Evolutionary conservation across 2,797 vertebrate species (phyloP).

Genomic region (Toxotes lorentzi): DNA sequence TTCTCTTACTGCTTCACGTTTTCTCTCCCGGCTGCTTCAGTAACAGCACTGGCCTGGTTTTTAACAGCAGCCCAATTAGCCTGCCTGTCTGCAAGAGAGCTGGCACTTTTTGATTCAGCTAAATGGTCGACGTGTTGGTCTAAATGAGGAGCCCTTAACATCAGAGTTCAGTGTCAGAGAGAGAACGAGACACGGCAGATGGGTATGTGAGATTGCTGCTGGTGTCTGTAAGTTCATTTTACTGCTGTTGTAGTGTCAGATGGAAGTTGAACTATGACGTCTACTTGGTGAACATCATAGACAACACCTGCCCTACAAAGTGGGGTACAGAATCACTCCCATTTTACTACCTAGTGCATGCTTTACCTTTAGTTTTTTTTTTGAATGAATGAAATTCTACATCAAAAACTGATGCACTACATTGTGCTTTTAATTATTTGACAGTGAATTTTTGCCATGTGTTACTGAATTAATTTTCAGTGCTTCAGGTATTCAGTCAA

Average conservation of each 20-base stretch:
- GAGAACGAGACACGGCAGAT: slow-evolving; percentile 21
- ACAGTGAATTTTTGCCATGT: background rate
- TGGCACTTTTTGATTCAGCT: slow-evolving; percentile 55
- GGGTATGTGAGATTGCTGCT: slow-evolving; percentile 27
- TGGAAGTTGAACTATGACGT: slow-evolving; percentile 38
- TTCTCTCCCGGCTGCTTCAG: slow-evolving; percentile 30
- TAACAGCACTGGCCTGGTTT: slow-evolving; percentile 37
- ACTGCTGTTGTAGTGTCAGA: slow-evolving; percentile 20
- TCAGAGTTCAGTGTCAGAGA: slow-evolving; percentile 42
- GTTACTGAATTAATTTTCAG: background rate
- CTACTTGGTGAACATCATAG: slow-evolving; percentile 22
- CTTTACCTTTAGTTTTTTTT: slow-evolving; percentile 26
- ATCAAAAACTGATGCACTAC: background rate
- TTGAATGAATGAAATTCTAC: background rate
- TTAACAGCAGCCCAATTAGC: slow-evolving; percentile 72
- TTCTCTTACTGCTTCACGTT: slow-evolving; percentile 9
- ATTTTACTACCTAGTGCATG: background rate
- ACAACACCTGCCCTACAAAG: background rate
- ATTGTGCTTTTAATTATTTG: background rate
- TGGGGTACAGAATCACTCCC: background rate
- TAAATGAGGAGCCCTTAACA: slow-evolving; percentile 62
- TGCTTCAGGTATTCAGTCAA: background rate
- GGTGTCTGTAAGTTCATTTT: slow-evolving; percentile 46
- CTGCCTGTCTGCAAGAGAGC: slow-evolving; percentile 53
- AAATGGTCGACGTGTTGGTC: slow-evolving; percentile 44